Conservation (phyloP, 2,113 vertebrate genomes). For the Columba janthina region DNA sequence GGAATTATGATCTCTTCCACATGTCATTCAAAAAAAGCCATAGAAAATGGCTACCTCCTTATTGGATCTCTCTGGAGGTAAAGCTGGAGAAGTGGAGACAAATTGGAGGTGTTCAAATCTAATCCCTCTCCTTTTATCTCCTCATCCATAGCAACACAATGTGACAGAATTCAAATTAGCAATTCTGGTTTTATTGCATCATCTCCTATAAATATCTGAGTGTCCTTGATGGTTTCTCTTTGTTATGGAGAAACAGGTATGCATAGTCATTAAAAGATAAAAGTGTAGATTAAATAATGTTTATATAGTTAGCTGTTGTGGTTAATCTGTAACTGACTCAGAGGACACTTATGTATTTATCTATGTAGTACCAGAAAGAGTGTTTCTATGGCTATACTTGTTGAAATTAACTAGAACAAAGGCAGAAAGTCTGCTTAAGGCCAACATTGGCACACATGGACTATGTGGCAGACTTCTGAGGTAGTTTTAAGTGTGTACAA, state of each 20-base stretch:
- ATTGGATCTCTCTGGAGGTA: background rate
- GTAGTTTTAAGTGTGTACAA: background rate
- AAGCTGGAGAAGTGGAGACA: background rate
- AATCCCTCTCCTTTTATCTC: background rate
- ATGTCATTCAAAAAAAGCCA: background rate
- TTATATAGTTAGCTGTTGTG: background rate
- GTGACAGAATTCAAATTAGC: background rate
- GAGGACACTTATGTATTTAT: background rate
- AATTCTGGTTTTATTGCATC: background rate
- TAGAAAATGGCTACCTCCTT: background rate
- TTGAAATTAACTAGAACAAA: background rate
- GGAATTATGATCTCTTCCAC: background rate
- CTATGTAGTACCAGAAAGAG: background rate
- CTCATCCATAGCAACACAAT: background rate
- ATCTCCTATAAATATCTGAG: background rate
- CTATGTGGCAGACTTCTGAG: background rate
- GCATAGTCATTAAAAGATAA: background rate
- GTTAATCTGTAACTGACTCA: background rate
- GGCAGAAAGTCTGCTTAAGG: background rate
- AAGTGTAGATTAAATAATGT: background rate
- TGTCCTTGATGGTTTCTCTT: background rate
- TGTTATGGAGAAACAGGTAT: background rate
- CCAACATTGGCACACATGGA: background rate
- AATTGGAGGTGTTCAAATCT: background rate
- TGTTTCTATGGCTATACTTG: background rate